Percentiles rank a stretch among this genome's conserved stretches.
Conservation (phyloP, 2,888 invertebrate genomes). For the Psylliodes chrysocephalus region DNA sequence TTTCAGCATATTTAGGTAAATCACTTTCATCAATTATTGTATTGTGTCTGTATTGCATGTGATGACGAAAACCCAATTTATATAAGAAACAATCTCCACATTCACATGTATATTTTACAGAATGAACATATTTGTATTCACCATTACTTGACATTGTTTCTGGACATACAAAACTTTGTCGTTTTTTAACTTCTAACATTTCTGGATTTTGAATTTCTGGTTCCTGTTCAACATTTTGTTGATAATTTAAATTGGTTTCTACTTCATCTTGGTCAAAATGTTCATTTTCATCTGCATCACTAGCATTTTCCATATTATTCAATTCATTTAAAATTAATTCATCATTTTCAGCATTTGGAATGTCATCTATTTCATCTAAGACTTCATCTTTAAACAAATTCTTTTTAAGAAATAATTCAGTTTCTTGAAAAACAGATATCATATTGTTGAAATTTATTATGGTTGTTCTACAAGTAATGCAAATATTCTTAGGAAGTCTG, state of each 20-base stretch:
- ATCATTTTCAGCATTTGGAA: neutral
- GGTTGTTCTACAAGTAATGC: slow-evolving; percentile 28
- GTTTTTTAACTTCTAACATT: slow-evolving; percentile 6
- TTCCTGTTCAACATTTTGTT: neutral
- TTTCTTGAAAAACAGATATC: slow-evolving; percentile 36
- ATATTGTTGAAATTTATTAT: slow-evolving; percentile 36
- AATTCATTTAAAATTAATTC: slow-evolving; percentile 6
- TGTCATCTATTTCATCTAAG: slow-evolving; percentile 4
- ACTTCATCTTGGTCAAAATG: neutral
- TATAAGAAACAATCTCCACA: slow-evolving; percentile 37
- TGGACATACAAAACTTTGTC: neutral
- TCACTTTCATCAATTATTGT: slow-evolving; percentile 21
- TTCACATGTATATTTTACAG: slow-evolving; percentile 33
- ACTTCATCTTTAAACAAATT: slow-evolving; percentile 6
- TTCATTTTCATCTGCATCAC: slow-evolving; percentile 3
- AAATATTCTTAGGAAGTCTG: slow-evolving; percentile 30
- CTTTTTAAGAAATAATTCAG: slow-evolving; percentile 28
- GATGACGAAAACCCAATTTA: slow-evolving; percentile 35
- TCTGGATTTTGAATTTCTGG: neutral
- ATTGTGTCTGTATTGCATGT: slow-evolving; percentile 33
- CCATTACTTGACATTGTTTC: slow-evolving; percentile 22
- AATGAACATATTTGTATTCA: slow-evolving; percentile 26
- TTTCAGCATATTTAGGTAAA: slow-evolving; percentile 23
- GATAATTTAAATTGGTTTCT: neutral
- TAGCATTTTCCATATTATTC: neutral